Conservation (phyloP, 2,797 vertebrate species). For the Petrocephalus sullivani region DNA sequence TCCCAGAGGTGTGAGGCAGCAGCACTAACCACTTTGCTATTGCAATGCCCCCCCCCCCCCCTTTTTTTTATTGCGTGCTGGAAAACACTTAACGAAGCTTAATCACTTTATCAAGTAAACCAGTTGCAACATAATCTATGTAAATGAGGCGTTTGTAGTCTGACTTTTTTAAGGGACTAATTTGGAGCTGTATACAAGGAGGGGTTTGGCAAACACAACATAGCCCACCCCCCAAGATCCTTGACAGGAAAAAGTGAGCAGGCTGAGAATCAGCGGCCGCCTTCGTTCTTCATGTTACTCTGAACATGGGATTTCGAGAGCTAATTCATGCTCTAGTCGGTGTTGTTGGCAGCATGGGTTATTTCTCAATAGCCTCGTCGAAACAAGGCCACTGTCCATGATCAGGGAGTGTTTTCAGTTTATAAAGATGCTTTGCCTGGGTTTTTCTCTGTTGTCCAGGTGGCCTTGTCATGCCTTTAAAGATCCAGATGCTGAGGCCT, state of each 20-base stretch:
- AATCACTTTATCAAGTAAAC: background rate
- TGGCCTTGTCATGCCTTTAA: background rate
- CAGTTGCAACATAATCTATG: background rate
- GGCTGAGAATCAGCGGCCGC: background rate
- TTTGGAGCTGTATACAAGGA: background rate
- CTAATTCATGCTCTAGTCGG: background rate
- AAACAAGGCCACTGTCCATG: conserved; percentile 47
- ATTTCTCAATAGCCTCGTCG: conserved; percentile 39
- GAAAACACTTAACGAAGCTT: background rate
- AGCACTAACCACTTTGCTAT: too few species aligned
- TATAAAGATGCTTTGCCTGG: background rate
- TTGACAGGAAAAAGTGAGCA: background rate
- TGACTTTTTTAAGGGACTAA: background rate
- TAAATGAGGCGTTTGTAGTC: background rate
- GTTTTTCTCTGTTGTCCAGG: background rate
- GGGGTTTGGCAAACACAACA: background rate
- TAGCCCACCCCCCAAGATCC: background rate
- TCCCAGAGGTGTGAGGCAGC: too few species aligned
- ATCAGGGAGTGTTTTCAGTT: conserved; percentile 47
- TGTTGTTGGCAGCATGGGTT: conserved; percentile 28
- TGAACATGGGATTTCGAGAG: background rate
- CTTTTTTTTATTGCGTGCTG: too few species aligned
- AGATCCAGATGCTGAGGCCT: background rate
- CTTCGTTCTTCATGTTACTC: background rate
- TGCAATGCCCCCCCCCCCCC: too few species aligned